Percentiles rank a stretch among this genome's conserved stretches.
Evolutionary conservation across 1,140 invertebrate species (phyloP).

Genomic region (Zaprionus ghesquierei): DNA sequence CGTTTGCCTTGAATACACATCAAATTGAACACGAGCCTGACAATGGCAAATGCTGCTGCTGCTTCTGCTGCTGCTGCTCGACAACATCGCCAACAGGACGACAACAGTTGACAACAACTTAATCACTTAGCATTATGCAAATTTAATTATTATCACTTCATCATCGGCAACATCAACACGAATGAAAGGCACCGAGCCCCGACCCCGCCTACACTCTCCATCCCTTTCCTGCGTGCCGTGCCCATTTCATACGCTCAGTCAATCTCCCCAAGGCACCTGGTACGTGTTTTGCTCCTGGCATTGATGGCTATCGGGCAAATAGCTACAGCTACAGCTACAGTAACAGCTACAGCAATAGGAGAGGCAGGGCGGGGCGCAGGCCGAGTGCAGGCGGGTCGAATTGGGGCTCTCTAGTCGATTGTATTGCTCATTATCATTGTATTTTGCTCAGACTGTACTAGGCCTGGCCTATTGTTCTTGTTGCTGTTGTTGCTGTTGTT

Average conservation of each 20-base stretch:
- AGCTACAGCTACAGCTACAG: slow-evolving; percentile 50
- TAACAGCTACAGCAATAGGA: slow-evolving; percentile 32
- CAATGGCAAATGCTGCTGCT: slow-evolving; percentile 35
- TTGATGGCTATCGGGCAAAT: slow-evolving; percentile 69
- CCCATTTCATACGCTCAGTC: slow-evolving; percentile 1
- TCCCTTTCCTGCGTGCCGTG: background rate
- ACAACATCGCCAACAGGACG: slow-evolving; percentile 15
- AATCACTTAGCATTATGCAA: slow-evolving; percentile 78
- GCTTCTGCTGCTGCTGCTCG: slow-evolving; percentile 16
- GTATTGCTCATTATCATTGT: slow-evolving; percentile 53
- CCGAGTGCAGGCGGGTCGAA: slow-evolving; percentile 5
- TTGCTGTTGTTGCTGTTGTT: slow-evolving; percentile 17
- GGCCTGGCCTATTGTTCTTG: slow-evolving; percentile 21
- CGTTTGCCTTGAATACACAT: slow-evolving; percentile 31
- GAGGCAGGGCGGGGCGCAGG: background rate
- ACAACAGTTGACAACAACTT: slow-evolving; percentile 69
- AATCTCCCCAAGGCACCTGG: slow-evolving; percentile 36
- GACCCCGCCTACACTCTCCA: background rate
- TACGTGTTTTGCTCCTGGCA: slow-evolving; percentile 57
- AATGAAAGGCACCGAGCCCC: slow-evolving; percentile 19
- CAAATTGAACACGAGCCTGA: slow-evolving; percentile 32
- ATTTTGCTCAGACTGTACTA: slow-evolving; percentile 23
- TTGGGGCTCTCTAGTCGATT: slow-evolving; percentile 18
- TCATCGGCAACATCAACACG: slow-evolving; percentile 61
- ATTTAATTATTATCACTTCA: slow-evolving; percentile 79